phyloP scores from a whole-genome alignment of 2,888 invertebrate genomes.

The Epinotia demarniana region DNA sequence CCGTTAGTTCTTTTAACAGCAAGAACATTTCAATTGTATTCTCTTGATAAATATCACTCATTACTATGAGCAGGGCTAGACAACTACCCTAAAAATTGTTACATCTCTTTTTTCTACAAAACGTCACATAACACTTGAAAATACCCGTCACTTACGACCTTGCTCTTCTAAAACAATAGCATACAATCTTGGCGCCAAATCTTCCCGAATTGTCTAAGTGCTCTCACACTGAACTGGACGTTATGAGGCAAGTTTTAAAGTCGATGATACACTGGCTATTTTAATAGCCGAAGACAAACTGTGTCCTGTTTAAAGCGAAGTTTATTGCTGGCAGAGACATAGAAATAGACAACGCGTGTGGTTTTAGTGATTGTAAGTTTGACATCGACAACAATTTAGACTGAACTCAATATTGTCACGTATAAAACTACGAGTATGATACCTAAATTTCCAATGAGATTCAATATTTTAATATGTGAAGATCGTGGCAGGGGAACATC shows the following conservation, averaged over 20 bases:
- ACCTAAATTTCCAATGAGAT: too few relatives aligned
- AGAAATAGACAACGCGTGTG: background rate
- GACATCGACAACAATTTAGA: too few relatives aligned
- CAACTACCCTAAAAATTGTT: slow-evolving; percentile 5
- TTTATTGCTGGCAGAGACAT: slow-evolving; percentile 1
- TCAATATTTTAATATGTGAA: too few relatives aligned
- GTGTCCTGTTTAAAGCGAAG: slow-evolving; percentile 11
- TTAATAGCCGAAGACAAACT: background rate
- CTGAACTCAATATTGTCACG: too few relatives aligned
- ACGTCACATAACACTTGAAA: background rate
- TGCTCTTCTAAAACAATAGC: background rate
- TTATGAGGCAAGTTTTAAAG: background rate
- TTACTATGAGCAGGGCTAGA: slow-evolving; percentile 1
- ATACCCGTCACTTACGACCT: background rate
- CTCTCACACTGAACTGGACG: background rate
- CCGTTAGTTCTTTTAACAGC: background rate
- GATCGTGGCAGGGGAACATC: too few relatives aligned
- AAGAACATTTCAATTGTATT: slow-evolving; percentile 10
- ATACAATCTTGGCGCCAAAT: slow-evolving; percentile 8
- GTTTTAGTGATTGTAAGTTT: background rate
- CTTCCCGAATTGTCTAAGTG: background rate
- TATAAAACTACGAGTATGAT: too few relatives aligned
- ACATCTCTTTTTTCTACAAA: background rate
- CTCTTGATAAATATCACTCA: slow-evolving; percentile 16
- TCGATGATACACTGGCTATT: background rate